Percentiles rank a stretch among this genome's conserved stretches.
phyloP scores from a whole-genome alignment of 2,113 vertebrate species.

The Nestor notabilis region DNA sequence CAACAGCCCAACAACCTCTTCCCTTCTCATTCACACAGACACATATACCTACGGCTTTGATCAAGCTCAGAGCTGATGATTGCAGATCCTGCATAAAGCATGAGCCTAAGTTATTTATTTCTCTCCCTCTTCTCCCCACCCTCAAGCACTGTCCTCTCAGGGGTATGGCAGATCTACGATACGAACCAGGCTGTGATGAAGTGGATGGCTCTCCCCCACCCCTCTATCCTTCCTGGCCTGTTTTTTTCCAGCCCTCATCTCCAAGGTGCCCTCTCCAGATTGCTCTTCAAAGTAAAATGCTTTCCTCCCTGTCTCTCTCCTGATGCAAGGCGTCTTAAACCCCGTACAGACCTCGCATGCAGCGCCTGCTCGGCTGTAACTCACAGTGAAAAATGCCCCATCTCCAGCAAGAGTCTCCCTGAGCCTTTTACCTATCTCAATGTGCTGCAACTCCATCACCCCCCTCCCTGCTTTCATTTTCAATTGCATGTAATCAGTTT shows the following conservation, averaged over 20 bases:
- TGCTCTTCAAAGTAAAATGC: slow-evolving; percentile 36
- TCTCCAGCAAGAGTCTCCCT: slow-evolving; percentile 2
- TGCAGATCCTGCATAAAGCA: neutral
- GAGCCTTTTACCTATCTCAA: slow-evolving; percentile 38
- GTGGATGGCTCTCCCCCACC: neutral
- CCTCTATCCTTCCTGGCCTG: neutral
- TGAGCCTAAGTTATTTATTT: neutral
- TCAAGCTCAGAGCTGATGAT: neutral
- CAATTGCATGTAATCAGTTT: slow-evolving; percentile 66
- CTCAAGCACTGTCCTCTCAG: neutral
- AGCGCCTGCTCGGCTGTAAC: neutral
- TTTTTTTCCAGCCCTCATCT: neutral
- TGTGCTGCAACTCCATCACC: neutral
- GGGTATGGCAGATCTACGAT: neutral
- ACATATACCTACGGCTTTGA: neutral
- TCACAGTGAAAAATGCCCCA: slow-evolving; percentile 42
- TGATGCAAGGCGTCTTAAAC: slow-evolving; percentile 15
- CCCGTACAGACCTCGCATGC: neutral
- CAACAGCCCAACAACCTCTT: neutral
- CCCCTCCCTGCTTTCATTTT: slow-evolving; percentile 63
- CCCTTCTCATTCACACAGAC: neutral
- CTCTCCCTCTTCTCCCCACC: neutral
- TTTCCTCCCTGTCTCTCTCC: neutral
- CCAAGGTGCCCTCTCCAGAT: slow-evolving; percentile 41
- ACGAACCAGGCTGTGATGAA: neutral